These are phyloP conservation scores for Edolisoma coerulescens DNA, from an alignment of 2,113 vertebrate species.

Conservation along the genomic window DNA sequence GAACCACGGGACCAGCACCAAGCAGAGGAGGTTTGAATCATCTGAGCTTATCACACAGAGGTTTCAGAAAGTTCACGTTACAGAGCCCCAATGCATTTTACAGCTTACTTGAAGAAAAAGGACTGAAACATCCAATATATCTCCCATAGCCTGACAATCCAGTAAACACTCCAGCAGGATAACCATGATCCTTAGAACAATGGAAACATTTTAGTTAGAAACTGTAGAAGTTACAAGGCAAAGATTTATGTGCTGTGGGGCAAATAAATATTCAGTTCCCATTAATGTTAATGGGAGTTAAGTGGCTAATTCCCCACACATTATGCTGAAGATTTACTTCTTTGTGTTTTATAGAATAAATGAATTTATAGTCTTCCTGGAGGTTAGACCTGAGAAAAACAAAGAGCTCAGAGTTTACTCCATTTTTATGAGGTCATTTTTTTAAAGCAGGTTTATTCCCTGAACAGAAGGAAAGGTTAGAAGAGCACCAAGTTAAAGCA, in stretches of 20 bases:
- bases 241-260: slow-evolving; percentile 63
- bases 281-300: slow-evolving; percentile 72
- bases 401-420: slow-evolving; percentile 56
- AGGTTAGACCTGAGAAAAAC: slow-evolving; percentile 56
- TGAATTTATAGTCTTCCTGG: slow-evolving; percentile 61
- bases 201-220: slow-evolving; percentile 66
- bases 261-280: slow-evolving; percentile 72
- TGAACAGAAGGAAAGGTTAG: slow-evolving; percentile 57
- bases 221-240: slow-evolving; percentile 62
- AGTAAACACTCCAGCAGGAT: slow-evolving; percentile 61
- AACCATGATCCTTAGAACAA: slow-evolving; percentile 59
- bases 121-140: slow-evolving; percentile 52
- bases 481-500: slow-evolving; percentile 47
- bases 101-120: slow-evolving; percentile 33
- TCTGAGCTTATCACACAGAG: slow-evolving; percentile 5
- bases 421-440: slow-evolving; percentile 57
- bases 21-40: slow-evolving; percentile 9
- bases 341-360: slow-evolving; percentile 60
- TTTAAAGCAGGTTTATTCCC: slow-evolving; percentile 44
- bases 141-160: slow-evolving; percentile 36
- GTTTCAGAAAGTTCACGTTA: slow-evolving; percentile 28
- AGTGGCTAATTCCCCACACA: slow-evolving; percentile 68
- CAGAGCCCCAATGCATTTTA: slow-evolving; percentile 31
- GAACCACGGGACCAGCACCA: neutral
- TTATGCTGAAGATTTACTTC: slow-evolving; percentile 66